phyloP scores from a whole-genome alignment of 2,113 vertebrate genomes.

The Saccopteryx leptura region DNA sequence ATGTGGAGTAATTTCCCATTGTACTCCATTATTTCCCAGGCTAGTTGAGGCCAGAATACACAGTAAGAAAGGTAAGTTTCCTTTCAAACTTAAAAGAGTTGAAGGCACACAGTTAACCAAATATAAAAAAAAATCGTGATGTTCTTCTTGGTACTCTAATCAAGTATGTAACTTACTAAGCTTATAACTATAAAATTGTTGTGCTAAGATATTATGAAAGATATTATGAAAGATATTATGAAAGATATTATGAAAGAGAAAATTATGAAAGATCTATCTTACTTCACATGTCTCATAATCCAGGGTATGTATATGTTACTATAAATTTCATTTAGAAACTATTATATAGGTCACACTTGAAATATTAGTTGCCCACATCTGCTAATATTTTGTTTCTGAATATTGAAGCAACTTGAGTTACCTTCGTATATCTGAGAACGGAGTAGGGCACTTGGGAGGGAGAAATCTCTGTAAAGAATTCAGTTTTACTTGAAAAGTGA shows the following conservation, averaged over 20 bases:
- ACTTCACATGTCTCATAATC: neutral
- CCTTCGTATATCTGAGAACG: constrained; percentile 54
- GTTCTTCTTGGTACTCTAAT: neutral
- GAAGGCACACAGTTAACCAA: constrained; percentile 18
- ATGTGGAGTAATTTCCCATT: neutral
- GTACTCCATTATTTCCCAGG: neutral
- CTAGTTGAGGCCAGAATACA: neutral
- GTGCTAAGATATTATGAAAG: neutral
- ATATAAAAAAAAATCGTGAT: neutral
- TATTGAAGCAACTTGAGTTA: constrained; percentile 49
- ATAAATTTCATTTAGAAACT: neutral
- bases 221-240: too few relatives aligned
- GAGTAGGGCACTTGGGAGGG: neutral
- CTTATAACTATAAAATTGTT: neutral
- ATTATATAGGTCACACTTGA: neutral
- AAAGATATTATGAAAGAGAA: too few relatives aligned
- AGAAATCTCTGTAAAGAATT: constrained; percentile 45
- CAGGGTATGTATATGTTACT: neutral
- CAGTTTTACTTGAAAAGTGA: constrained; percentile 48
- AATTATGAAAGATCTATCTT: neutral
- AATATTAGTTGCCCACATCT: constrained; percentile 16
- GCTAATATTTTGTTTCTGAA: constrained; percentile 26
- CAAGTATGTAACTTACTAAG: neutral
- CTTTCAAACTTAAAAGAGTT: constrained; percentile 32
- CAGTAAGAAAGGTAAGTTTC: neutral